phyloP scores from a whole-genome alignment of 2,113 vertebrate species.

The Hypanus sabinus region DNA sequence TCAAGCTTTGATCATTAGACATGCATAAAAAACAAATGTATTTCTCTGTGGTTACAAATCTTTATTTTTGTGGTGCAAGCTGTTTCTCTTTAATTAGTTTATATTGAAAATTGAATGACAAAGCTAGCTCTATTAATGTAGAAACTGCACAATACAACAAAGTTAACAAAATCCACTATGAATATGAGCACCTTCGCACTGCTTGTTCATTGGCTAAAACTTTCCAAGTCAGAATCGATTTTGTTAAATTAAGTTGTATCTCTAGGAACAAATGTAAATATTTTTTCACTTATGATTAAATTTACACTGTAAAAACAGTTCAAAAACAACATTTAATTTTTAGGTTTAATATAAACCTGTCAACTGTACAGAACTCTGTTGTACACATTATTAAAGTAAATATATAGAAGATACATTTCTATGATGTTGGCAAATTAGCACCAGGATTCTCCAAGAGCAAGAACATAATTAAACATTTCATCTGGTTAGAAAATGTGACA shows the following conservation, averaged over 20 bases:
- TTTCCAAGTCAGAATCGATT: not conserved
- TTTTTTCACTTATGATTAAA: not conserved
- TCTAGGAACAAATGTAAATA: not conserved
- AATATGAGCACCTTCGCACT: not conserved
- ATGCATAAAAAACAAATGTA: not conserved
- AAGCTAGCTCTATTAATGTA: not conserved
- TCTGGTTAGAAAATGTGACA: conserved; percentile 33
- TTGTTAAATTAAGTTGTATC: not conserved
- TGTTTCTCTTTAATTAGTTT: conserved; percentile 1
- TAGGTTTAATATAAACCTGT: conserved; percentile 38
- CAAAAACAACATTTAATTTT: conserved; percentile 30
- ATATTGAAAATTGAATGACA: not conserved
- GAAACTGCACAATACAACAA: not conserved
- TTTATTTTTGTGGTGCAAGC: not conserved
- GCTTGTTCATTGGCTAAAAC: not conserved
- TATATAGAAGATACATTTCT: conserved; percentile 38
- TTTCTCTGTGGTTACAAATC: not conserved
- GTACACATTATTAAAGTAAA: conserved; percentile 30
- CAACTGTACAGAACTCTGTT: conserved; percentile 35
- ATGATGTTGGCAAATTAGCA: conserved; percentile 39
- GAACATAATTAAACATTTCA: conserved; percentile 37
- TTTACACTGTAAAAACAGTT: conserved; percentile 28
- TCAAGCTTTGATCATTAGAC: not conserved
- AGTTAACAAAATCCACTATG: not conserved
- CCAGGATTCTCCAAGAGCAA: conserved; percentile 30